Evolutionary conservation across 2,888 invertebrate species (phyloP), one percentile per base, ranked within the genome.

Genomic region (Gasteruption jaculator): DNA sequence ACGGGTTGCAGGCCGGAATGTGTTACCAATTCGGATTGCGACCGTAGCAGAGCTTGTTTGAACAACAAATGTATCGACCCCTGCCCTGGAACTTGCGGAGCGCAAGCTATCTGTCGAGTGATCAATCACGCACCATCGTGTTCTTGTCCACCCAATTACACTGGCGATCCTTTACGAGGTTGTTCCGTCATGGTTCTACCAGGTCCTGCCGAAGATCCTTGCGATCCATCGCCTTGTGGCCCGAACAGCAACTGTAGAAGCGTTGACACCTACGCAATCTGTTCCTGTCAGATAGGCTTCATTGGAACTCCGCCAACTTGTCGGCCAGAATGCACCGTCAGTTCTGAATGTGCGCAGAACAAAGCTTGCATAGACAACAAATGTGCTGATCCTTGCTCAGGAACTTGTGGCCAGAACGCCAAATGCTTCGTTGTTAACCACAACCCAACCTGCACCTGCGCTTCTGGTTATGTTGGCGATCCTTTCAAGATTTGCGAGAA

Each of bases 1-100:
- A 81, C 83, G 2, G 86, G 87, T 43, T 91, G 91, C 65, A 77
- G 86, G 53, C 90, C 90, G 3, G 90, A 91, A 74, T 91, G 91
- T 65, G 84, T 89, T 3, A 83, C 81, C 35, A 91, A 91, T 63
- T 83, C 84, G 18, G 91, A 91, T 58, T 91, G 91, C 58, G 74
- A 81, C 21, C 77, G 80, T 49, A 80, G 81, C 53, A 85, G 79
- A 57, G 85, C 91, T 36, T 93, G 92, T 63, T 75, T 85, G 16
- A 87, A 87, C 65, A 87, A 87, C 60, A 89, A 91, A 74, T 92
- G 91, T 63, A 75, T 80, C 46, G 83, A 90, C 73, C 90, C 91
- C 14, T 91, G 91, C 61, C 80, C 82, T 37, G 86, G 85, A 45
- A 85, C 83, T 14, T 91, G 91, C 67, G 91, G 91, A 5, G 72